Base-by-base conservation (phyloP, 2,113 vertebrate species). In the Dasypus novemcinctus region DNA sequence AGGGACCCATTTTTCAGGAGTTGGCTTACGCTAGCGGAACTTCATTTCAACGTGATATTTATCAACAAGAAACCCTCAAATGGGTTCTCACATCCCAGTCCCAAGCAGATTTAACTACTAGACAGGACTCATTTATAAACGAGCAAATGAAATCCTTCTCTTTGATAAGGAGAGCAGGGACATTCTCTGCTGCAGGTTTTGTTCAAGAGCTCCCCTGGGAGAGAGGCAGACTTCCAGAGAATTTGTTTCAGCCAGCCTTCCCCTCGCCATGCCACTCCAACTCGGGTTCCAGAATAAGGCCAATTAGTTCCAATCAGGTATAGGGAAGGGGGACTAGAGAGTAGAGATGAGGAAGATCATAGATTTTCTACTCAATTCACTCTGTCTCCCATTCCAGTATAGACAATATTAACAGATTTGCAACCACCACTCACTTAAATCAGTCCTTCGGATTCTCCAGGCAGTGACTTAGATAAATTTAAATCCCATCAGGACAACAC, bases 61-160 rank as follows among this genome's bases (percentile, higher is more conserved):
- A 97, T 97, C 93, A 97, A 94, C 75, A 97, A 81, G 82, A 95
- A 97, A 57, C 68, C 66, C 91, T 95, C 74, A 54, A 97, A 87
- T 21, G 38, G 0, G 4, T 18, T 91, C 91, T 71, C 72, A 68
- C 12, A 29, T 15, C 49, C 43, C 36, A 97, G 74, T 83, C 59
- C 83, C 57, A n/a, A 93, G 88, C 88, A 97, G 79, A 91, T 91
- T 95, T 89, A 93, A 93, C 86, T 95, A 93, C 21, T 76, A 91
- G 68, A 93, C 93, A 95, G 78, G 59, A 57, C 46, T 80, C 79
- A 96, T 95, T 91, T 97, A 94, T 93, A 95, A 94, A 91, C 0
- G 9, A 94, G 72, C 72, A 93, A 96, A 94, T 87, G 72, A 96
- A 96, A 81, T 69, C 80, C 43, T 96, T 93, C 79, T 81, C 64